phyloP scores from a whole-genome alignment of 2,888 invertebrate species.

The Mesorhabditis belari region DNA sequence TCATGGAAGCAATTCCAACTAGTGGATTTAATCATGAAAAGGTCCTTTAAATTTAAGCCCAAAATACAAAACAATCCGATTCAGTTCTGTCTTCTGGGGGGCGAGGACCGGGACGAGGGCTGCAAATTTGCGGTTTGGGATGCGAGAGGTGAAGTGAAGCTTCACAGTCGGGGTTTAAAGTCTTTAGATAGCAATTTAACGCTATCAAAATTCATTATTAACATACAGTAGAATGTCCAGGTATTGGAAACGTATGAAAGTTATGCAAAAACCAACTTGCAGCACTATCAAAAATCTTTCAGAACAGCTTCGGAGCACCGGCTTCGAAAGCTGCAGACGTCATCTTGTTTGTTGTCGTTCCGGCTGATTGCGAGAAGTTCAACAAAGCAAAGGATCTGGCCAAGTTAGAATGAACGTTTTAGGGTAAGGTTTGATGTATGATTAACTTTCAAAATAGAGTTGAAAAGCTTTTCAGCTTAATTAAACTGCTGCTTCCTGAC shows the following conservation, averaged over 20 bases:
- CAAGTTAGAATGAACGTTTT: too few species aligned
- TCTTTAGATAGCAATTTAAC: too few species aligned
- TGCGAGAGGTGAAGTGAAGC: background rate
- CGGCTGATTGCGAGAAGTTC: background rate
- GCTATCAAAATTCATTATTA: too few species aligned
- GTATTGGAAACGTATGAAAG: too few species aligned
- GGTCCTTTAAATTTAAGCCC: background rate
- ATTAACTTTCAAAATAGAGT: background rate
- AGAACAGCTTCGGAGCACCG: background rate
- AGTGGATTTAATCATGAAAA: background rate
- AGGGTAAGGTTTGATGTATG: background rate
- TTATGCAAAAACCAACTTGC: too few species aligned
- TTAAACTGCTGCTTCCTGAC: too few species aligned
- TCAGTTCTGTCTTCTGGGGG: background rate
- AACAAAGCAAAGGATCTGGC: background rate
- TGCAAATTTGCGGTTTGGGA: background rate
- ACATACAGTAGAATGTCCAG: too few species aligned
- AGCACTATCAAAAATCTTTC: too few species aligned
- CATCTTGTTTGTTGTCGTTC: background rate
- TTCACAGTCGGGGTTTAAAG: background rate
- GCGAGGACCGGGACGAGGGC: background rate
- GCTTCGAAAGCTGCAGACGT: background rate
- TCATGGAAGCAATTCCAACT: background rate
- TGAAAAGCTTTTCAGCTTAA: too few species aligned
- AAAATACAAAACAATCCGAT: background rate